These are phyloP conservation scores for Lateolabrax maculatus DNA, from an alignment of 2,797 vertebrate genomes.

Conservation along the genomic window DNA sequence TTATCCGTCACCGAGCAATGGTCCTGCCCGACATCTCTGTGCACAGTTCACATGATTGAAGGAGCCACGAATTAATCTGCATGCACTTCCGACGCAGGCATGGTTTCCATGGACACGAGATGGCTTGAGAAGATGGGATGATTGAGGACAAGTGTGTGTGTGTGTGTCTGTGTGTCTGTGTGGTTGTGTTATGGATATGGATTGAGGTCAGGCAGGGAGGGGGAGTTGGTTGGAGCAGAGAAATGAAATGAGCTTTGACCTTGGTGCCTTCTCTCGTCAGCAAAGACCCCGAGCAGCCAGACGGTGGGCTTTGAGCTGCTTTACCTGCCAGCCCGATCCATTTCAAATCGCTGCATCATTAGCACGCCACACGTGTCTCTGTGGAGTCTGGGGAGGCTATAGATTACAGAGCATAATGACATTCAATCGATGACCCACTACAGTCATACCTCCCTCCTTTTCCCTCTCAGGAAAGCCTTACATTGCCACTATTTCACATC, in stretches of 20 bases:
- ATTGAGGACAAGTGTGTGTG: slow-evolving; percentile 18
- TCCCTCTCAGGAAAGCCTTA: slow-evolving; percentile 8
- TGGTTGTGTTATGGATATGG: slow-evolving; percentile 25
- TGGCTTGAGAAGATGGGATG: slow-evolving; percentile 14
- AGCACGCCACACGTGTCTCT: slow-evolving; percentile 60
- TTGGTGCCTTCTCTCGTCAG: slow-evolving; percentile 57
- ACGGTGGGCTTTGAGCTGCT: slow-evolving; percentile 22
- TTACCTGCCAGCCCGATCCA: slow-evolving; percentile 12
- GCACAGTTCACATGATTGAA: slow-evolving; percentile 38
- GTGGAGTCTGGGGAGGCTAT: slow-evolving; percentile 63
- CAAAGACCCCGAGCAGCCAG: slow-evolving; percentile 44
- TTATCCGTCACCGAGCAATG: slow-evolving; percentile 20
- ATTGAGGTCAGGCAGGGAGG: slow-evolving; percentile 28
- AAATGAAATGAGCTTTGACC: slow-evolving; percentile 59
- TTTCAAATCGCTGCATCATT: slow-evolving; percentile 64
- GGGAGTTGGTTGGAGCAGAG: slow-evolving; percentile 11
- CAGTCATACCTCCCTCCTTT: slow-evolving; percentile 20
- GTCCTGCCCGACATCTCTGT: slow-evolving; percentile 2
- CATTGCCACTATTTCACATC: slow-evolving; percentile 45
- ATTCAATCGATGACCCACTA: slow-evolving; percentile 74
- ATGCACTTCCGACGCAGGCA: slow-evolving; percentile 29
- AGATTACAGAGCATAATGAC: slow-evolving; percentile 69
- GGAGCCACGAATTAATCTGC: slow-evolving; percentile 40
- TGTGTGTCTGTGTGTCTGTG: not conserved
- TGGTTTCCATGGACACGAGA: slow-evolving; percentile 42